These are phyloP conservation scores for Geopemphigus sp. DNA, from an alignment of 1,140 invertebrate genomes.

Conservation along the genomic window DNA sequence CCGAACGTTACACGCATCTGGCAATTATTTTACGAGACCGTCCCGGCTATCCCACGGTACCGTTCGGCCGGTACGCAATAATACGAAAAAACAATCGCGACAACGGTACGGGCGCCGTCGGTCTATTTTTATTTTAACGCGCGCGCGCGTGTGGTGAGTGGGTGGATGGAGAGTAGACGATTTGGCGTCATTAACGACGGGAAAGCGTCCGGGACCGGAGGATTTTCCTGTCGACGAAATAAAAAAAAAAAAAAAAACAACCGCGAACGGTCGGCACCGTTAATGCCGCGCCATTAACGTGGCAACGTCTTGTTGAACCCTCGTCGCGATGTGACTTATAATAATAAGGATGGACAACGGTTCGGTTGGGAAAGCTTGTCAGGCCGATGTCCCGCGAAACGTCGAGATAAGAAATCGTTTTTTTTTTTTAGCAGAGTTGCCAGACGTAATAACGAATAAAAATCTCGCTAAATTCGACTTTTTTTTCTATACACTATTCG, in stretches of 20 bases:
- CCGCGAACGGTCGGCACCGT: not conserved
- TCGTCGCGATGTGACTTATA: conserved; percentile 35
- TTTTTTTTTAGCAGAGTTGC: not conserved
- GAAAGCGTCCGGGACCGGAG: not conserved
- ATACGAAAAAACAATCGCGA: too few species aligned
- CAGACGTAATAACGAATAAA: not conserved
- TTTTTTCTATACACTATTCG: too few species aligned
- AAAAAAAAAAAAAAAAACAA: not conserved
- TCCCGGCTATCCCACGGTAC: too few species aligned
- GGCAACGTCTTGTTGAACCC: conserved; percentile 14
- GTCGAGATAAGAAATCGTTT: conserved; percentile 8
- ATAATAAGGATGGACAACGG: conserved; percentile 19
- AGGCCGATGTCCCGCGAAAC: not conserved
- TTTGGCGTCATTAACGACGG: conserved; percentile 9
- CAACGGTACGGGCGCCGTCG: too few species aligned
- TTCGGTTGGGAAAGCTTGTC: not conserved
- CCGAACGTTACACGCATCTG: not conserved
- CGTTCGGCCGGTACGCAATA: too few species aligned
- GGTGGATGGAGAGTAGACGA: too few species aligned
- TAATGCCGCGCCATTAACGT: conserved; percentile 11
- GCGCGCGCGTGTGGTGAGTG: too few species aligned
- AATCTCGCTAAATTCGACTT: not conserved
- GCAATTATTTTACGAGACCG: not conserved
- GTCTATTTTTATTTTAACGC: too few species aligned
- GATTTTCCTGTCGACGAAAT: conserved; percentile 36